A percentile compares a stretch with the other conserved stretches of the same genome.
phyloP scores from a whole-genome alignment of 2,113 vertebrate species.

The Rhineura floridana region DNA sequence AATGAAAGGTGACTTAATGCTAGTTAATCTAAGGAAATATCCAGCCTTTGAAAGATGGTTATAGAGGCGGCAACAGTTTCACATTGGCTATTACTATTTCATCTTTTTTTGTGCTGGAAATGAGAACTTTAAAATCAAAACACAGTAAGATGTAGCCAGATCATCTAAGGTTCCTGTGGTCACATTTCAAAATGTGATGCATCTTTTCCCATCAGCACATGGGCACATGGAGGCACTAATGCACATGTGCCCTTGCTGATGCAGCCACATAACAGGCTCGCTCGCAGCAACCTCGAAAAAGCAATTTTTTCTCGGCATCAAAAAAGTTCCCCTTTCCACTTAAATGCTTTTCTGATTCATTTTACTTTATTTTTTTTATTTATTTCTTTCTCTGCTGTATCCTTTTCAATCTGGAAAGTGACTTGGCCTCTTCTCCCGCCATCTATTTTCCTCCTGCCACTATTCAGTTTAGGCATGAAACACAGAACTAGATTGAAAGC shows the following conservation, averaged over 20 bases:
- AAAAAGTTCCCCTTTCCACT: constrained; percentile 79
- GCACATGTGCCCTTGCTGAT: neutral
- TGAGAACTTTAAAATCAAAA: neutral
- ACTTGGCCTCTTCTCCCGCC: constrained; percentile 85
- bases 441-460: constrained; percentile 88
- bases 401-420: constrained; percentile 90
- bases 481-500: constrained; percentile 99
- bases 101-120: neutral
- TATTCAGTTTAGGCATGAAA: constrained; percentile 99
- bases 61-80: neutral
- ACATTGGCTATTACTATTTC: neutral
- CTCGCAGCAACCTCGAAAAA: constrained; percentile 43
- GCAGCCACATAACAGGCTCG: neutral
- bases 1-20: constrained; percentile 15
- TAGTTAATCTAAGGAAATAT: constrained; percentile 13
- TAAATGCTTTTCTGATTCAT: constrained; percentile 81
- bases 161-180: neutral
- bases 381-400: constrained; percentile 91
- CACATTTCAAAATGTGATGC: constrained; percentile 3
- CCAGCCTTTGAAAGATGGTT: rapidly evolving
- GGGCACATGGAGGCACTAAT: neutral
- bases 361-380: constrained; percentile 86
- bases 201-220: constrained; percentile 26
- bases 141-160: constrained; percentile 8
- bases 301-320: constrained; percentile 66